Evolutionary conservation across 2,113 vertebrate genomes (phyloP).

Genomic region (Ailuropoda melanoleuca): DNA sequence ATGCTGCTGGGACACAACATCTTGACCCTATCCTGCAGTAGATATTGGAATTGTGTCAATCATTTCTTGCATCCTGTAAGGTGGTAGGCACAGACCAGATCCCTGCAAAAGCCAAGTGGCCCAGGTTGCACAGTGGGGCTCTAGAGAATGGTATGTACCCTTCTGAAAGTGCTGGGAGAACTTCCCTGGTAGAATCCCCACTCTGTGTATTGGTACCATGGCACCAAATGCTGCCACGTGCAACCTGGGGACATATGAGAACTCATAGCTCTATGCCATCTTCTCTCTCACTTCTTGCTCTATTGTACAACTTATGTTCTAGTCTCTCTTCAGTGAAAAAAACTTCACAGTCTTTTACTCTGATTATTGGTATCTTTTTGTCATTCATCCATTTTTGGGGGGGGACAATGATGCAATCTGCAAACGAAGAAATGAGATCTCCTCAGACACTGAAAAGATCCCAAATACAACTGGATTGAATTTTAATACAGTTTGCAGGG

Average conservation of each 20-base stretch:
- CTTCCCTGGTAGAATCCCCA: background rate
- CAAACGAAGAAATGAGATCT: background rate
- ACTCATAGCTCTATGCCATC: background rate
- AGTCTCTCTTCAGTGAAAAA: background rate
- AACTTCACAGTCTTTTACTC: background rate
- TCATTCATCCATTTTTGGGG: background rate
- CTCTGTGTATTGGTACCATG: background rate
- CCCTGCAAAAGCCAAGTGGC: background rate
- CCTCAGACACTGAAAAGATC: background rate
- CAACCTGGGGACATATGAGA: background rate
- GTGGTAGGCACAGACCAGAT: background rate
- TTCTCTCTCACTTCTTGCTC: background rate
- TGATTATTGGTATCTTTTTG: background rate
- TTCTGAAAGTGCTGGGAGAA: background rate
- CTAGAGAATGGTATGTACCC: background rate
- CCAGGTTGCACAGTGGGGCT: accelerated
- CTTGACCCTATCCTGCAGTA: background rate
- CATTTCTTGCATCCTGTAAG: background rate
- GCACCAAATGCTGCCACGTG: background rate
- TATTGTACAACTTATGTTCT: background rate
- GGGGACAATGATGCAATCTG: background rate
- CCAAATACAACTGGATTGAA: background rate
- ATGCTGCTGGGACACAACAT: background rate
- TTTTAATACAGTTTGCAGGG: background rate
- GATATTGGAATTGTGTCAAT: background rate